phyloP scores from a whole-genome alignment of 2,113 vertebrate species.

The Oxyruncus cristatus region DNA sequence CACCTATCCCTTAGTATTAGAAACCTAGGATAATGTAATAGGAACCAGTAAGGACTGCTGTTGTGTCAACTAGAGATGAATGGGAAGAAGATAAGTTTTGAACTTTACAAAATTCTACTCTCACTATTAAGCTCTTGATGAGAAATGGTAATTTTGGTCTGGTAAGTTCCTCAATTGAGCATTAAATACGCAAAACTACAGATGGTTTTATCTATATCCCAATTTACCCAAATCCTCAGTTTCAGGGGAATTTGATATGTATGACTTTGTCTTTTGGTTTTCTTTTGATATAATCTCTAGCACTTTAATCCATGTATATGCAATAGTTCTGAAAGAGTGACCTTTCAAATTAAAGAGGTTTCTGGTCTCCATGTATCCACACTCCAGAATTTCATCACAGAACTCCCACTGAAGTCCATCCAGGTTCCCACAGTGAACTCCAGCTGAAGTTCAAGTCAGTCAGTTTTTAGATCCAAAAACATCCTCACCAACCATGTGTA shows the following conservation, averaged over 20 bases:
- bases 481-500: background rate
- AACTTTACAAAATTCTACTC: background rate
- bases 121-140: background rate
- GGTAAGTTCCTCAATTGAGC: background rate
- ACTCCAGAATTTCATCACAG: background rate
- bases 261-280: background rate
- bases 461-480: background rate
- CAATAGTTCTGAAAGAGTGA: background rate
- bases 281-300: background rate
- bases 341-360: background rate
- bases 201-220: background rate
- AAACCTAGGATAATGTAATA: background rate
- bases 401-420: background rate
- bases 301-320: background rate
- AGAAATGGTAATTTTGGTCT: background rate
- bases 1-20: background rate
- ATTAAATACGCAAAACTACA: background rate
- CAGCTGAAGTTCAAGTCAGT: background rate
- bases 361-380: background rate
- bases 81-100: background rate
- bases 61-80: background rate
- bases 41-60: background rate
- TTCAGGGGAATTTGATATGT: background rate
- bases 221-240: background rate
- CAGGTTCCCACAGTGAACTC: background rate